These are phyloP conservation scores for Limenitis camilla DNA, from an alignment of 2,888 invertebrate species.

Conservation along the genomic window DNA sequence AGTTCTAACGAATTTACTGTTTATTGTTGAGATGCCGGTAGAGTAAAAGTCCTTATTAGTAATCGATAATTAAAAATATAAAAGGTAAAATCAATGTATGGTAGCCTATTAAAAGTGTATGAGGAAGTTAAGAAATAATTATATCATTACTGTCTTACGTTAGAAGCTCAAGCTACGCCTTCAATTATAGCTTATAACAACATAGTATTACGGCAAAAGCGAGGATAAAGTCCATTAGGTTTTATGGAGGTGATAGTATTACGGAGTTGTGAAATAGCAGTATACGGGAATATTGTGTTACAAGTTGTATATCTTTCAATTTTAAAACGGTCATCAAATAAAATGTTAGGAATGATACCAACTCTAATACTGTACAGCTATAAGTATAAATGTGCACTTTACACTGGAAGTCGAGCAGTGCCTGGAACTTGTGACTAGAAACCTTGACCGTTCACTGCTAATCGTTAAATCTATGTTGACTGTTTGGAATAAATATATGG, in stretches of 20 bases:
- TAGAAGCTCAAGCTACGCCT: slow-evolving; percentile 3
- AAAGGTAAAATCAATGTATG: no score
- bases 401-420: no score
- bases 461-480: no score
- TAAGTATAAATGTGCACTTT: no score
- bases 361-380: no score
- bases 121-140: slow-evolving; percentile 4
- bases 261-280: background rate
- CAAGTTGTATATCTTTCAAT: background rate
- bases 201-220: slow-evolving; percentile 9
- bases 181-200: slow-evolving; percentile 11
- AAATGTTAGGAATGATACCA: no score
- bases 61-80: no score
- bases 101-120: background rate
- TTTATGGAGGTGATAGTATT: slow-evolving; percentile 12
- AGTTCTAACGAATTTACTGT: no score
- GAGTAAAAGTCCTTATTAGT: background rate
- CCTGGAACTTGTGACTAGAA: no score
- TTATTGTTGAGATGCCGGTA: background rate
- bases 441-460: no score
- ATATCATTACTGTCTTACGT: slow-evolving; percentile 5
- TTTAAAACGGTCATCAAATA: no score
- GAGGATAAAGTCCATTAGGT: slow-evolving; percentile 7
- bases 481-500: no score
- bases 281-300: background rate